Conservation (phyloP, 2,113 vertebrate species). For the Dicentrarchus labrax region DNA sequence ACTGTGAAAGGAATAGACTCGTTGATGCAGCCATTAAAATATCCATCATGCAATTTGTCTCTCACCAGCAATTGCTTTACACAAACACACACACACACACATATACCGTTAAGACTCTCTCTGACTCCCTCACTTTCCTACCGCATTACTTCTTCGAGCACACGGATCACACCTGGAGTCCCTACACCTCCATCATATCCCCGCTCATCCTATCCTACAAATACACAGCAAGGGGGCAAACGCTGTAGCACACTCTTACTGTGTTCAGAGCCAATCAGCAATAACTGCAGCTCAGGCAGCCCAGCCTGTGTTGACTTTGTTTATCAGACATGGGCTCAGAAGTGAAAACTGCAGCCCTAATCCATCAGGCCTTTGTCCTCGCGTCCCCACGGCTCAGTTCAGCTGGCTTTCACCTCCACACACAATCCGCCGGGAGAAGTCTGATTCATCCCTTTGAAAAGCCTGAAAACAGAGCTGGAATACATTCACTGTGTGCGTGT, state of each 20-base stretch:
- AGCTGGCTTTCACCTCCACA: conserved; percentile 70
- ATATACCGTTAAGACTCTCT: background rate
- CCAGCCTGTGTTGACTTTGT: conserved; percentile 75
- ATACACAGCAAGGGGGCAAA: conserved; percentile 33
- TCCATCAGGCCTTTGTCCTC: conserved; percentile 83
- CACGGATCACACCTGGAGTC: conserved; percentile 47
- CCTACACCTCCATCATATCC: conserved; percentile 34
- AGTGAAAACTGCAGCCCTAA: conserved; percentile 75
- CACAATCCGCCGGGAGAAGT: conserved; percentile 68
- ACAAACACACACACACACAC: conserved; percentile 15
- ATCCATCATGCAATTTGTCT: conserved; percentile 3
- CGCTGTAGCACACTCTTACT: conserved; percentile 28
- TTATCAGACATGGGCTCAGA: conserved; percentile 67
- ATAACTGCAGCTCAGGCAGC: conserved; percentile 50
- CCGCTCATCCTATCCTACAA: conserved; percentile 41
- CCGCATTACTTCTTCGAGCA: conserved; percentile 4
- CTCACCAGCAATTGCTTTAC: background rate
- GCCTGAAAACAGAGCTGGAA: conserved; percentile 67
- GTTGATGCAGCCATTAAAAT: conserved; percentile 20
- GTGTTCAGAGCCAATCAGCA: conserved; percentile 68
- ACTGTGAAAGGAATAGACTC: background rate
- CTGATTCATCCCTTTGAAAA: conserved; percentile 77
- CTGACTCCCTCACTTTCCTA: background rate
- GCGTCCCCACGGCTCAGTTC: conserved; percentile 65
- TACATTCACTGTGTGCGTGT: conserved; percentile 40